Conservation (phyloP, 1,140 invertebrate species). For the Phymorhynchus buccinoides region DNA sequence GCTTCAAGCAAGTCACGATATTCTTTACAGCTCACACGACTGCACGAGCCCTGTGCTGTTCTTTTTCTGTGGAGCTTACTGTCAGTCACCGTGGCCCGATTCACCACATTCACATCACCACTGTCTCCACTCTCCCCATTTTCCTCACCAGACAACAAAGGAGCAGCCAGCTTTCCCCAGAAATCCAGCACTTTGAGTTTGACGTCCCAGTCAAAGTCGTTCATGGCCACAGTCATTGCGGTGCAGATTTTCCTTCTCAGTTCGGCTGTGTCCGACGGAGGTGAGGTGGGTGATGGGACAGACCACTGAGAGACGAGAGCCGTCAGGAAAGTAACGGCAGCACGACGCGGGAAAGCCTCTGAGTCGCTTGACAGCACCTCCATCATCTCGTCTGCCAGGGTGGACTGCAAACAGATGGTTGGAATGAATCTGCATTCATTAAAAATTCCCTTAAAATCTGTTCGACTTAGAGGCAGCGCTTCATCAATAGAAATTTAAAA, state of each 20-base stretch:
- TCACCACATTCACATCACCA: not conserved
- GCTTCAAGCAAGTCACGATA: not conserved
- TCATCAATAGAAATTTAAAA: too few relatives aligned
- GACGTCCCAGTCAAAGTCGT: conserved; percentile 54
- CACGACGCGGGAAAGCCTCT: conserved; percentile 45
- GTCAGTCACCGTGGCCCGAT: not conserved
- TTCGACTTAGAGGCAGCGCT: too few relatives aligned
- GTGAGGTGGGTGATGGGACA: not conserved
- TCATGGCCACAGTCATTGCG: conserved; percentile 11
- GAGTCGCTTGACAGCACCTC: not conserved
- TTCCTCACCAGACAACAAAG: not conserved
- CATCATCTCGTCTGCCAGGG: not conserved
- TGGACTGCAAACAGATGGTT: not conserved
- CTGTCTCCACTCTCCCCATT: not conserved
- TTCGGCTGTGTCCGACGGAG: not conserved
- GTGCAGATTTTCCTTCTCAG: conserved; percentile 12
- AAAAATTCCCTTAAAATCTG: too few relatives aligned
- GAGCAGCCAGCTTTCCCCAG: conserved; percentile 28
- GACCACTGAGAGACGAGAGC: conserved; percentile 6
- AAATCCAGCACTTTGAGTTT: conserved; percentile 43
- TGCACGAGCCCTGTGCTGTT: not conserved
- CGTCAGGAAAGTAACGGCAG: conserved; percentile 37
- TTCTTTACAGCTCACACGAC: conserved; percentile 8
- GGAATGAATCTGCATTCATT: too few relatives aligned
- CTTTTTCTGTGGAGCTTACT: conserved; percentile 19